These are phyloP conservation scores for Hippocampus comes DNA, from an alignment of 2,113 vertebrate genomes.

Conservation along the genomic window DNA sequence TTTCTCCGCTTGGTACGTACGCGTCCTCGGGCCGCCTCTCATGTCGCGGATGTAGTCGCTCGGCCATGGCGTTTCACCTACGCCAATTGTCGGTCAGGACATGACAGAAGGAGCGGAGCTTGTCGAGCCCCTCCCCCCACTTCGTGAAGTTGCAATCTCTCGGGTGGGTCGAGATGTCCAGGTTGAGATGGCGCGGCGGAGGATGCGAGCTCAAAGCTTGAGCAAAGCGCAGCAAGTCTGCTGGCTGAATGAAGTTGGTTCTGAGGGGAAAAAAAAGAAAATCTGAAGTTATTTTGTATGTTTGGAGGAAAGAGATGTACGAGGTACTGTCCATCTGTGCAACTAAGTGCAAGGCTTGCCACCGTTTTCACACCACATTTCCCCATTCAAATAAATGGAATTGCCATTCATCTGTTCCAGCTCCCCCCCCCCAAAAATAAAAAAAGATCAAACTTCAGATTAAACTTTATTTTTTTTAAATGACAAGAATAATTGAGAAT, in stretches of 20 bases:
- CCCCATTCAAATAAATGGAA: too few relatives aligned
- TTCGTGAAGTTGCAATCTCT: conserved; percentile 80
- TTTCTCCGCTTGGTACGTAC: not conserved
- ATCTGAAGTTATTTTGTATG: too few relatives aligned
- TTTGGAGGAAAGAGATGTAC: not conserved
- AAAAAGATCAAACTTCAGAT: too few relatives aligned
- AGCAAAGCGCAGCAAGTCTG: conserved; percentile 83
- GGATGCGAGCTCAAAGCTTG: conserved; percentile 64
- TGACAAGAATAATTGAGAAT: too few relatives aligned
- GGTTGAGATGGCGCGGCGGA: conserved; percentile 67
- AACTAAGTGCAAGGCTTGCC: too few relatives aligned
- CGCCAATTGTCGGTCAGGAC: conserved; percentile 79
- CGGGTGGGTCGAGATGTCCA: conserved; percentile 84
- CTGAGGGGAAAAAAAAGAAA: conserved; percentile 56
- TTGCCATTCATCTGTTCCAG: too few relatives aligned
- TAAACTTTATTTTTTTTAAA: too few relatives aligned
- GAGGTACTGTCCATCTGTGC: too few relatives aligned
- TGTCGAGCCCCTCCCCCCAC: conserved; percentile 74
- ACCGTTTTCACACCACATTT: too few relatives aligned
- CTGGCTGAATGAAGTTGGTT: conserved; percentile 86
- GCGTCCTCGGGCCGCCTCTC: conserved; percentile 54
- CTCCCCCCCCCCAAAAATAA: too few relatives aligned
- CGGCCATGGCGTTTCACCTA: conserved; percentile 81
- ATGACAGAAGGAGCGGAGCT: conserved; percentile 71
- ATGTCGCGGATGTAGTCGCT: conserved; percentile 82